These are phyloP conservation scores for Lethrus apterus DNA, from an alignment of 1,140 invertebrate species.

Conservation along the genomic window DNA sequence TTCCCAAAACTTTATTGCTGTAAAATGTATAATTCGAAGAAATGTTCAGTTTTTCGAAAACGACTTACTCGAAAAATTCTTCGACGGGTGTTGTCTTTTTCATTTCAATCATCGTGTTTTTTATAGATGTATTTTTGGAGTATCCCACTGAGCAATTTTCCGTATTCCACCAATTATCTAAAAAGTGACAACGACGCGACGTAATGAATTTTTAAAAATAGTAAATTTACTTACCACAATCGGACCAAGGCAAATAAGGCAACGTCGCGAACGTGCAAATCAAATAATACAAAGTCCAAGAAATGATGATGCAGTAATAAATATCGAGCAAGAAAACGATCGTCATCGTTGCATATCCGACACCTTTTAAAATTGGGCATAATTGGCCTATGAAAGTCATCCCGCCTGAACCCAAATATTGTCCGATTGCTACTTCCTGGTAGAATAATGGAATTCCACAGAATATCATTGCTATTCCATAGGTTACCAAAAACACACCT, in stretches of 20 bases:
- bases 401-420: slow-evolving; percentile 54
- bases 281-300: slow-evolving; percentile 57
- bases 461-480: slow-evolving; percentile 62
- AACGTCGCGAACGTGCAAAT: slow-evolving; percentile 46
- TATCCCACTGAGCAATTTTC: slow-evolving; percentile 36
- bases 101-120: slow-evolving; percentile 2
- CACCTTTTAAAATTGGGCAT: slow-evolving; percentile 57
- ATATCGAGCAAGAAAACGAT: slow-evolving; percentile 60
- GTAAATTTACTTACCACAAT: slow-evolving; percentile 45
- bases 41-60: neutral
- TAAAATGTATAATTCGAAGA: slow-evolving; percentile 24
- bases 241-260: slow-evolving; percentile 49
- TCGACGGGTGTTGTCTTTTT: slow-evolving; percentile 49
- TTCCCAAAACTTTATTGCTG: slow-evolving; percentile 47
- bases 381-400: slow-evolving; percentile 55
- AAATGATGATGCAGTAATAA: slow-evolving; percentile 58
- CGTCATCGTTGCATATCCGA: slow-evolving; percentile 63
- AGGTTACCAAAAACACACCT: slow-evolving; percentile 60
- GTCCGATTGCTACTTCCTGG: slow-evolving; percentile 64
- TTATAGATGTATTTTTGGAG: slow-evolving; percentile 25
- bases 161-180: slow-evolving; percentile 54
- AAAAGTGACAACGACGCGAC: slow-evolving; percentile 29
- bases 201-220: neutral
- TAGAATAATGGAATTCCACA: slow-evolving; percentile 72
- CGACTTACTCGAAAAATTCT: slow-evolving; percentile 57